Conservation (phyloP, 2,888 invertebrate genomes). For the Dorcus hopei region DNA sequence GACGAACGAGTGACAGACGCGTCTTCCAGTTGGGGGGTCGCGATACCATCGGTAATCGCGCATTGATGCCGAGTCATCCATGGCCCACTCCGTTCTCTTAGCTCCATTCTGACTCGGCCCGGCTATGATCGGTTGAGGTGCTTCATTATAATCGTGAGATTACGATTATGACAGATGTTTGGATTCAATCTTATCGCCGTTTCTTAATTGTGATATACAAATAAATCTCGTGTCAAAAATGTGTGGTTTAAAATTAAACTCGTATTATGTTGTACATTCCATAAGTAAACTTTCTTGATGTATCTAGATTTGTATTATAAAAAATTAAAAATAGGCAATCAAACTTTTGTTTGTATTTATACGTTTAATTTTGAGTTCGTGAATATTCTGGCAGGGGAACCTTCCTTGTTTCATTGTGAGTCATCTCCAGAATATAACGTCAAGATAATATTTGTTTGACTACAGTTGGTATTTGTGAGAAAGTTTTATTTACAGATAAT, state of each 20-base stretch:
- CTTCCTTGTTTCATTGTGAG: no score
- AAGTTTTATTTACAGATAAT: no score
- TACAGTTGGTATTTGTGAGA: no score
- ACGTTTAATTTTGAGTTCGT: no score
- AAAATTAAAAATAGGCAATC: background rate
- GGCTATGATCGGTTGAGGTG: slow-evolving; percentile 13
- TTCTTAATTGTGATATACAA: slow-evolving; percentile 29
- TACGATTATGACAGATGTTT: slow-evolving; percentile 32
- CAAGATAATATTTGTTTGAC: no score
- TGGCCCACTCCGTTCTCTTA: slow-evolving; percentile 14
- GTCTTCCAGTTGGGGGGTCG: slow-evolving; percentile 46
- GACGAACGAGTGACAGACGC: slow-evolving; percentile 19
- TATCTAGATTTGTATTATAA: background rate
- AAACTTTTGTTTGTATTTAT: no score
- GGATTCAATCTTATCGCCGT: slow-evolving; percentile 26
- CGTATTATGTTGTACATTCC: slow-evolving; percentile 13
- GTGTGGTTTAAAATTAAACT: slow-evolving; percentile 21
- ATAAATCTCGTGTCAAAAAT: slow-evolving; percentile 25
- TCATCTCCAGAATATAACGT: no score
- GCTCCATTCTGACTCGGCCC: slow-evolving; percentile 9
- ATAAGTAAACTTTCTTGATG: background rate
- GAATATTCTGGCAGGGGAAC: no score
- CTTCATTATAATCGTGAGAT: slow-evolving; percentile 27
- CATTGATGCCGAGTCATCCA: slow-evolving; percentile 34
- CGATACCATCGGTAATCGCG: slow-evolving; percentile 30